These are phyloP conservation scores for Strigops habroptila DNA, from an alignment of 2,113 vertebrate species.

Conservation along the genomic window DNA sequence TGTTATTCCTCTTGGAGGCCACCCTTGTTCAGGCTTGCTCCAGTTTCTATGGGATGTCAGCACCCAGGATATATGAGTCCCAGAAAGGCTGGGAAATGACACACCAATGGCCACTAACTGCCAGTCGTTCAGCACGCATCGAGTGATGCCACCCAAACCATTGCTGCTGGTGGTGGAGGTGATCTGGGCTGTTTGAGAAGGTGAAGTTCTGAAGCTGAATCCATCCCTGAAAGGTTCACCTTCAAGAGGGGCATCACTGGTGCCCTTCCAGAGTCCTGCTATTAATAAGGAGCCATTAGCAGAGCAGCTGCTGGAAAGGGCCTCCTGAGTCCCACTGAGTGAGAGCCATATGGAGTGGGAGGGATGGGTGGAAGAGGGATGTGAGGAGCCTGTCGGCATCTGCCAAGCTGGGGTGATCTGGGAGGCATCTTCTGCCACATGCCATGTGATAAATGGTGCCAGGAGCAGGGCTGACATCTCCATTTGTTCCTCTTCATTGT, in stretches of 20 bases:
- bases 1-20: not conserved
- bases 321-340: not conserved
- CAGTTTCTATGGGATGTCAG: not conserved
- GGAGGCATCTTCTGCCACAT: not conserved
- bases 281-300: not conserved
- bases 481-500: not conserved
- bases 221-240: not conserved
- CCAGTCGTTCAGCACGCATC: rapidly evolving
- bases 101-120: not conserved
- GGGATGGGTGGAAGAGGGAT: not conserved
- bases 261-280: not conserved
- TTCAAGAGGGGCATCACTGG: not conserved
- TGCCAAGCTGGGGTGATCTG: not conserved
- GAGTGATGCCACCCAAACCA: rapidly evolving
- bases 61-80: rapidly evolving
- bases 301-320: not conserved
- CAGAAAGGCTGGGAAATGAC: not conserved
- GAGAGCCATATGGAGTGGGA: not conserved
- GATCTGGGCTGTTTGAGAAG: not conserved
- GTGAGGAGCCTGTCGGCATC: not conserved
- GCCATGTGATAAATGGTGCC: not conserved
- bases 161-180: rapidly evolving
- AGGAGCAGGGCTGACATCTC: not conserved
- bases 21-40: not conserved
- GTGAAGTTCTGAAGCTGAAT: not conserved